phyloP scores from a whole-genome alignment of 2,797 vertebrate species.

The Amblyopsis hoosieri region DNA sequence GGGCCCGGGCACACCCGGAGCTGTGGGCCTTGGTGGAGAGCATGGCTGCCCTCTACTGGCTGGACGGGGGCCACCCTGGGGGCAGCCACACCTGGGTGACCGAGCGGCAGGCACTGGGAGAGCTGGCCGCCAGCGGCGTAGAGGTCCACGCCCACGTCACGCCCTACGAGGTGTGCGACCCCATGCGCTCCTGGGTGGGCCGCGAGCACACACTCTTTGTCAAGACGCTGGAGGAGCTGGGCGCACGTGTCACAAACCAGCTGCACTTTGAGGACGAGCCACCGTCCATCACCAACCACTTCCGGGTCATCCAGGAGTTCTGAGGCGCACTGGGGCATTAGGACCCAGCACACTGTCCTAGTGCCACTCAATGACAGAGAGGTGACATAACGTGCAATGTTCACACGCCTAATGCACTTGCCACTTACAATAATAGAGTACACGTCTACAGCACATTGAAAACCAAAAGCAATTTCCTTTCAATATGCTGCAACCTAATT shows the following conservation, averaged over 20 bases:
- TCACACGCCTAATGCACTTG: no score
- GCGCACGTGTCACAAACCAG: constrained; percentile 79
- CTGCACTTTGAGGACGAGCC: constrained; percentile 90
- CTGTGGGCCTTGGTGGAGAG: constrained; percentile 78
- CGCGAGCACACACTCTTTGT: constrained; percentile 89
- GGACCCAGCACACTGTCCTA: no score
- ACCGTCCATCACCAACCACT: constrained; percentile 93
- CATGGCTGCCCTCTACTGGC: constrained; percentile 91
- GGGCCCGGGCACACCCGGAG: constrained; percentile 83
- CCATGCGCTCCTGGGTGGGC: constrained; percentile 96
- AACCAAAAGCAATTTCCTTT: background rate
- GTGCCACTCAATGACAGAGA: no score
- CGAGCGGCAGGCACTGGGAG: constrained; percentile 80
- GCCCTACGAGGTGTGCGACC: constrained; percentile 93
- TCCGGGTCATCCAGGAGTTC: constrained; percentile 89
- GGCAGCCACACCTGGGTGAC: constrained; percentile 97
- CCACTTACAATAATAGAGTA: no score
- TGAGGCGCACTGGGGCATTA: constrained; percentile 46
- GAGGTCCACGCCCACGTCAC: constrained; percentile 91
- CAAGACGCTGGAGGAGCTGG: constrained; percentile 85
- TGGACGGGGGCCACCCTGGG: constrained; percentile 96
- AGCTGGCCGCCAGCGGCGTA: constrained; percentile 84
- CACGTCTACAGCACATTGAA: no score
- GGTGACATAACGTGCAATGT: no score
- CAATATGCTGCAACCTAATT: background rate